Evolutionary conservation across 2,888 invertebrate species (phyloP).

Genomic region (Euproctis similis): DNA sequence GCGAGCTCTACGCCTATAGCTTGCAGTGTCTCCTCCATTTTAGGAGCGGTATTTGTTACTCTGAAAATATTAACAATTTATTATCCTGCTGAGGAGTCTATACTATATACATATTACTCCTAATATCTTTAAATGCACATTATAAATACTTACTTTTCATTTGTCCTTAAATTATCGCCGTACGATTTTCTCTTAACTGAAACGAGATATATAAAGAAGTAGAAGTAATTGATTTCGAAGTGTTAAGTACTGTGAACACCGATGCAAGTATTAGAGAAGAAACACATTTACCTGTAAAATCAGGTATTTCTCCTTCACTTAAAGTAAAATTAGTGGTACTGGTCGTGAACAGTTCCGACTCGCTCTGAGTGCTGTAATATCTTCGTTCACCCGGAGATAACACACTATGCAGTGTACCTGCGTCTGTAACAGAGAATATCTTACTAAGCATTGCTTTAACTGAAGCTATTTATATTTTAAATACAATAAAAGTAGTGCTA

Average conservation of each 20-base stretch:
- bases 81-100: too few relatives aligned
- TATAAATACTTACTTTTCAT: too few relatives aligned
- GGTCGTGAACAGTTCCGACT: not conserved
- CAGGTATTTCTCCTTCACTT: conserved; percentile 7
- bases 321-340: conserved; percentile 4
- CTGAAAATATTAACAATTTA: too few relatives aligned
- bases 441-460: not conserved
- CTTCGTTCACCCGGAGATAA: conserved; percentile 4
- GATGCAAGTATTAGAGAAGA: too few relatives aligned
- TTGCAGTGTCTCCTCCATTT: conserved; percentile 7
- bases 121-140: too few relatives aligned
- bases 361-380: not conserved
- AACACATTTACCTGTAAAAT: conserved; percentile 2
- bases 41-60: too few relatives aligned
- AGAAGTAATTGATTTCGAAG: not conserved
- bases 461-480: too few relatives aligned
- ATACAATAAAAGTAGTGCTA: too few relatives aligned
- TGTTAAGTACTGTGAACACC: too few relatives aligned
- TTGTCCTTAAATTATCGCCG: conserved; percentile 2
- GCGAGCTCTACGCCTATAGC: conserved; percentile 7
- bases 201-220: not conserved
- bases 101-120: too few relatives aligned
- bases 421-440: conserved; percentile 4
- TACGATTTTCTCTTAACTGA: not conserved
- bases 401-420: not conserved